These are phyloP conservation scores for Hydrotaea cyrtoneurina DNA, from an alignment of 2,888 invertebrate species.

Conservation along the genomic window DNA sequence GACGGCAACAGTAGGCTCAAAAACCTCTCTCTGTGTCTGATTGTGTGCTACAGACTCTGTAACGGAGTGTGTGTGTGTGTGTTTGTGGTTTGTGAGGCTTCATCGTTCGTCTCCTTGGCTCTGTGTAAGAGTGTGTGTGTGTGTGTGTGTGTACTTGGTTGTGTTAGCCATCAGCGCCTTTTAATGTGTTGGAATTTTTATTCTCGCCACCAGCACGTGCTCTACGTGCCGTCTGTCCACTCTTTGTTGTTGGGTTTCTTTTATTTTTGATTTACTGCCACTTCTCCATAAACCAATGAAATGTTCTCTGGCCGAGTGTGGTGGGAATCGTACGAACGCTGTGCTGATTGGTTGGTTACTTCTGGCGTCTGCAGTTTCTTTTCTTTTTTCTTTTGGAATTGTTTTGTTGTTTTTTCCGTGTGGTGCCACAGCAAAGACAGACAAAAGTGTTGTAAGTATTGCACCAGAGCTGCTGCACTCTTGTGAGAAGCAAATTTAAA, in stretches of 20 bases:
- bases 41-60: too few species aligned
- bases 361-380: slow-evolving; percentile 5
- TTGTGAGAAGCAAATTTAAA: neutral
- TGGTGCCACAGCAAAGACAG: too few species aligned
- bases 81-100: slow-evolving; percentile 47
- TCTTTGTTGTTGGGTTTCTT: slow-evolving; percentile 19
- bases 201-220: slow-evolving; percentile 77
- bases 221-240: slow-evolving; percentile 58
- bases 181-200: slow-evolving; percentile 64
- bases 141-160: slow-evolving; percentile 21
- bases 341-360: slow-evolving; percentile 70
- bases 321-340: slow-evolving; percentile 71
- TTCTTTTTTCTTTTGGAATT: neutral
- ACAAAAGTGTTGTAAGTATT: slow-evolving; percentile 53
- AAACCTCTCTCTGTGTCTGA: neutral
- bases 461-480: slow-evolving; percentile 33
- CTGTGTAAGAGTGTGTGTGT: neutral
- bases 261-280: slow-evolving; percentile 10
- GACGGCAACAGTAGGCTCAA: slow-evolving; percentile 10
- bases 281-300: slow-evolving; percentile 74
- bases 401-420: too few species aligned
- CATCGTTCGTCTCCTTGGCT: slow-evolving; percentile 46
- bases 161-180: slow-evolving; percentile 15
- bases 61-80: neutral
- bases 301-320: slow-evolving; percentile 70